These are phyloP conservation scores for Leucophenga montana DNA, from an alignment of 2,888 invertebrate species.

Conservation along the genomic window DNA sequence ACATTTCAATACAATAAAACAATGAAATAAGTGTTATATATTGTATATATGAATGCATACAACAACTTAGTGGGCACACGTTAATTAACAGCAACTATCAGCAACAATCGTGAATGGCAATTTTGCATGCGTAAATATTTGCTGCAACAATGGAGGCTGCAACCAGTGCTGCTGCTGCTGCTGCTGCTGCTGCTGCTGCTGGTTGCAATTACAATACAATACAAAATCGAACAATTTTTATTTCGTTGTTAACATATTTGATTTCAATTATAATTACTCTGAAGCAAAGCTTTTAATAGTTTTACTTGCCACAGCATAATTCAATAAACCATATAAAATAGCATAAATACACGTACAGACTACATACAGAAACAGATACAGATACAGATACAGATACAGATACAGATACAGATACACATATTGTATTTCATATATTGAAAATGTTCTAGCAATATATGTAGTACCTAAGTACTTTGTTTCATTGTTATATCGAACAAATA, in stretches of 20 bases:
- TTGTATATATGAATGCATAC: too few relatives aligned
- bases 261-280: constrained; percentile 23
- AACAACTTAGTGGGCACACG: neutral
- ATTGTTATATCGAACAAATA: neutral
- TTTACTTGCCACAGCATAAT: constrained; percentile 13
- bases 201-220: constrained; percentile 8
- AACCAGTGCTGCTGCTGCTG: constrained; percentile 20
- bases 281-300: constrained; percentile 10
- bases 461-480: neutral
- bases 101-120: too few relatives aligned
- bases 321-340: neutral
- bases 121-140: neutral
- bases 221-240: constrained; percentile 4
- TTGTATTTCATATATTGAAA: neutral
- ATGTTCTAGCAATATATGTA: neutral
- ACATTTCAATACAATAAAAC: constrained; percentile 41
- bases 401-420: too few relatives aligned
- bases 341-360: neutral
- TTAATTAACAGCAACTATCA: constrained; percentile 2
- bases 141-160: constrained; percentile 11
- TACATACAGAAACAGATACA: too few relatives aligned
- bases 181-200: neutral
- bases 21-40: neutral
- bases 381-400: too few relatives aligned
- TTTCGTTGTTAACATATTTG: constrained; percentile 19